Conservation (phyloP, 2,113 vertebrate species). For the Epinephelus cyanopodus region DNA sequence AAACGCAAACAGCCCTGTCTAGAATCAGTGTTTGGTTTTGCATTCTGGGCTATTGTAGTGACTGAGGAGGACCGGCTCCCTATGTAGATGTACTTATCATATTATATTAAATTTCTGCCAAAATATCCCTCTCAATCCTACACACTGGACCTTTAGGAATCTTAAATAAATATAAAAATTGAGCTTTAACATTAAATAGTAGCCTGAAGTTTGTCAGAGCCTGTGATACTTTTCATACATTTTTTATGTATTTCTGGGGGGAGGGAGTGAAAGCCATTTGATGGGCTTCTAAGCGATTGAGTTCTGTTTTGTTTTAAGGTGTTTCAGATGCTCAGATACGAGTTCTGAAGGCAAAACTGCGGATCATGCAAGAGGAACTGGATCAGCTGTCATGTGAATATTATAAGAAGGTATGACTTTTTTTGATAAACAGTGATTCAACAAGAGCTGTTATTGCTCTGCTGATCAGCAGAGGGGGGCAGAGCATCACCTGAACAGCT, state of each 20-base stretch:
- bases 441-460: not conserved
- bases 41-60: no score
- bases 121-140: no score
- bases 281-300: not conserved
- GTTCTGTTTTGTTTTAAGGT: constrained; percentile 28
- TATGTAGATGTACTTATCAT: no score
- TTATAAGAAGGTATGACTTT: constrained; percentile 89
- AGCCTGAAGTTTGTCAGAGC: not conserved
- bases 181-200: not conserved
- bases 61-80: no score
- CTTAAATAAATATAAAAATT: not conserved
- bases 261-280: not conserved
- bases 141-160: not conserved
- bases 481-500: not conserved
- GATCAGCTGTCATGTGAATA: constrained; percentile 87
- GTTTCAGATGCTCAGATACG: constrained; percentile 90
- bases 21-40: no score
- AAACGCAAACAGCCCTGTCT: no score
- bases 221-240: not conserved
- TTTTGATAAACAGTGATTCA: not conserved
- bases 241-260: not conserved
- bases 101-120: no score
- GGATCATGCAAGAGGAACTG: constrained; percentile 91
- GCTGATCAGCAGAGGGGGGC: not conserved
- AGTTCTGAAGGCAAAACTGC: constrained; percentile 92